Evolutionary conservation across 2,797 vertebrate species (phyloP).

Genomic region (Graptemys geographica): DNA sequence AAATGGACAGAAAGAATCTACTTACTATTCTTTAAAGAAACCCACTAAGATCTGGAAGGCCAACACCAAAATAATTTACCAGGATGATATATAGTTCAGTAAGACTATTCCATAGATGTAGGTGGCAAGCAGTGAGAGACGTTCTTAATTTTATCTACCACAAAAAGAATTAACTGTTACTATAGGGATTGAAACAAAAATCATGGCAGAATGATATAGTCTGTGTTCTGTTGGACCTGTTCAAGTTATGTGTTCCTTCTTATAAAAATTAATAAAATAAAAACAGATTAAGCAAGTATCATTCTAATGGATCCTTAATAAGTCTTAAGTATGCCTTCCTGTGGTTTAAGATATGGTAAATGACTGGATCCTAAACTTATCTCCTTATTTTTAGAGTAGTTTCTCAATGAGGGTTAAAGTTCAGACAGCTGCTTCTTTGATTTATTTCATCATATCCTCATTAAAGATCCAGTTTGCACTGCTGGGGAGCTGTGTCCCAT

Average conservation of each 20-base stretch:
- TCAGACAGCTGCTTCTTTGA: not conserved
- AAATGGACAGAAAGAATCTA: not conserved
- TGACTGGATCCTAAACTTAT: not conserved
- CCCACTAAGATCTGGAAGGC: no score
- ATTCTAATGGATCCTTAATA: not conserved
- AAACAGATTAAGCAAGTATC: not conserved
- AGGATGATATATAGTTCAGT: not conserved
- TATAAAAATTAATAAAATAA: not conserved
- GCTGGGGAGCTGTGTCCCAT: not conserved
- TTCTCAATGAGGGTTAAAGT: not conserved
- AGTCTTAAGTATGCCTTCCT: not conserved
- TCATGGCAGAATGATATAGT: not conserved
- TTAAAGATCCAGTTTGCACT: not conserved
- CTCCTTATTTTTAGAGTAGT: not conserved
- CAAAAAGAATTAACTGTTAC: not conserved
- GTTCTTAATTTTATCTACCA: not conserved
- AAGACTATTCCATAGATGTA: not conserved
- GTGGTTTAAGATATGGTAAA: not conserved
- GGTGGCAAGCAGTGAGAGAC: rapidly evolving
- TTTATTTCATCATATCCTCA: not conserved
- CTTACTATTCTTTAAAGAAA: not conserved
- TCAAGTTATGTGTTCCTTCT: not conserved
- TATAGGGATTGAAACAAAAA: not conserved
- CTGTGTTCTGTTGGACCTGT: not conserved
- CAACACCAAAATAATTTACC: not conserved